A percentile compares a stretch with the other conserved stretches of the same genome.
phyloP scores from a whole-genome alignment of 2,888 invertebrate genomes.

The Spodoptera littoralis region DNA sequence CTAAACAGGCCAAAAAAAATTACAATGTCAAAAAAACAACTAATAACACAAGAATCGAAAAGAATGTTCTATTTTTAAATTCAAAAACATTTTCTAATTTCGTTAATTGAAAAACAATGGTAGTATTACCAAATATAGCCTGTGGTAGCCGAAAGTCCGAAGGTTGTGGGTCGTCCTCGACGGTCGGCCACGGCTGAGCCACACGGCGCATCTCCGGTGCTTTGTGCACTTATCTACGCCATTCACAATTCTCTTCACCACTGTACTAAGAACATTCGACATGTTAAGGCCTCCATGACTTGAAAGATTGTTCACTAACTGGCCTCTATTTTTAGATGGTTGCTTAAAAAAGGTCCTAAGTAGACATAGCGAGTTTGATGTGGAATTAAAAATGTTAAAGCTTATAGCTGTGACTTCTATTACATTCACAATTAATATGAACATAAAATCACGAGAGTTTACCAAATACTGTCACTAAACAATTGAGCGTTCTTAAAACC shows the following conservation, averaged over 20 bases:
- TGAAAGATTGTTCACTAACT: conserved; percentile 21
- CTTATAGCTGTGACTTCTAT: no score
- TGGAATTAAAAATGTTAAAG: no score
- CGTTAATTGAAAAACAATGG: conserved; percentile 43
- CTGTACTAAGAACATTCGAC: conserved; percentile 59
- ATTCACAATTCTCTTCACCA: conserved; percentile 85
- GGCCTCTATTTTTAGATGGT: conserved; percentile 10
- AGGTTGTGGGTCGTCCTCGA: conserved; percentile 72
- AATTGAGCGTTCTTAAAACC: conserved; percentile 13
- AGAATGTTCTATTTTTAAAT: no score
- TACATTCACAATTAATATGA: no score
- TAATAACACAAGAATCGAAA: no score
- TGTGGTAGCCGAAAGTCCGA: conserved; percentile 65
- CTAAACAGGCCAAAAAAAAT: no score
- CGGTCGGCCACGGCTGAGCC: conserved; percentile 62
- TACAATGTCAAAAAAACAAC: no score
- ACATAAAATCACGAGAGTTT: no score
- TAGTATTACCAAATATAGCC: conserved; percentile 56
- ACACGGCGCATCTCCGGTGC: conserved; percentile 82
- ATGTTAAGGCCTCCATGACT: conserved; percentile 61
- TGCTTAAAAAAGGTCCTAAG: conserved; percentile 7
- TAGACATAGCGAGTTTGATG: not conserved
- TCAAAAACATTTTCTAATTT: not conserved
- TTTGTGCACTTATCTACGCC: conserved; percentile 85
- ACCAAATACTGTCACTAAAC: not conserved